Conservation (phyloP, 2,797 vertebrate species). For the Clarias platycephalus region DNA sequence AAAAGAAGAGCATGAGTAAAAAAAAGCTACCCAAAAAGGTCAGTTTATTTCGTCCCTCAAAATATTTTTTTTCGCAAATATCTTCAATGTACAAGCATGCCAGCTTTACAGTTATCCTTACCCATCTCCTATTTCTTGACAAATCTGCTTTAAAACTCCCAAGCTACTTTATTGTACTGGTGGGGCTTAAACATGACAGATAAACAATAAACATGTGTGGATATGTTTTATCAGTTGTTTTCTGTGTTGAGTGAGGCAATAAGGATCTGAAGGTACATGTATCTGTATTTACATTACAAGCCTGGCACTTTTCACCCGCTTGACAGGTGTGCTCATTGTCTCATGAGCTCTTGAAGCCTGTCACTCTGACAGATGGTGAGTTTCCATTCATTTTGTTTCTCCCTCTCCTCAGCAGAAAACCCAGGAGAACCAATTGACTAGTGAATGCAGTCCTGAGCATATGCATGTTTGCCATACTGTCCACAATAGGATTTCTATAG, state of each 20-base stretch:
- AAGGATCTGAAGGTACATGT: conserved; percentile 44
- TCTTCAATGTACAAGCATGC: no score
- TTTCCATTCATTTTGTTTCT: conserved; percentile 49
- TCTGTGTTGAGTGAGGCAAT: conserved; percentile 39
- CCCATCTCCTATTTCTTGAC: background rate
- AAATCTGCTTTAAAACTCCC: conserved; percentile 12
- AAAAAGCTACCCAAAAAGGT: no score
- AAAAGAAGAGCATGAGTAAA: no score
- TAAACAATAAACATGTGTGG: conserved; percentile 35
- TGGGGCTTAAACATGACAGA: conserved; percentile 41
- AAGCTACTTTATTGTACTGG: background rate
- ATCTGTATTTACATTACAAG: conserved; percentile 47
- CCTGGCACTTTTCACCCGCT: conserved; percentile 38
- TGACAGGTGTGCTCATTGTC: conserved; percentile 41
- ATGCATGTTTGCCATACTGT: conserved; percentile 33
- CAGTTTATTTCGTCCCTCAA: no score
- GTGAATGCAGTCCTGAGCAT: conserved; percentile 41
- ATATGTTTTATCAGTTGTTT: conserved; percentile 41
- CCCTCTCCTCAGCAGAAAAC: conserved; percentile 49
- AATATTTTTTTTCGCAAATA: no score
- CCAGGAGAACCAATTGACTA: conserved; percentile 45
- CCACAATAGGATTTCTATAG: conserved; percentile 1
- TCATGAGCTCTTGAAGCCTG: conserved; percentile 38
- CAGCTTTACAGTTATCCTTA: background rate
- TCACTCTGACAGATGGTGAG: conserved; percentile 52